A percentile compares a stretch with the other conserved stretches of the same genome.
These are phyloP conservation scores for Corydoras sp. DNA, from an alignment of 2,113 vertebrate genomes.

Conservation along the genomic window DNA sequence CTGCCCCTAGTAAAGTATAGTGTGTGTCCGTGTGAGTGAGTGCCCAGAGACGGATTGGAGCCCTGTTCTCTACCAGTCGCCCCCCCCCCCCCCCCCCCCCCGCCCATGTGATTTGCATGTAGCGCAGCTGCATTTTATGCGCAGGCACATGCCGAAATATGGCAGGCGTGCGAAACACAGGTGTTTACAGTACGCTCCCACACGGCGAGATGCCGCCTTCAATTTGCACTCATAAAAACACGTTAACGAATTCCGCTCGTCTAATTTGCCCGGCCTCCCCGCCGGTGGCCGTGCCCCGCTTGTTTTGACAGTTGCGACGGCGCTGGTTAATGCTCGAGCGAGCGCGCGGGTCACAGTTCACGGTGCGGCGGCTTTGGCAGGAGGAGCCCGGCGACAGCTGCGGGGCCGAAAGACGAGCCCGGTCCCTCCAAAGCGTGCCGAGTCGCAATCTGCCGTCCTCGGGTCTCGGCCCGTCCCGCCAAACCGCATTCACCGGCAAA, in stretches of 20 bases:
- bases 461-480: constrained; percentile 29
- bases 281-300: constrained; percentile 30
- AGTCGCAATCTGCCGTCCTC: constrained; percentile 41
- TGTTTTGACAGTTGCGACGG: constrained; percentile 44
- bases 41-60: too few relatives aligned
- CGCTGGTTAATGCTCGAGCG: constrained; percentile 40
- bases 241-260: constrained; percentile 28
- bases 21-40: too few relatives aligned
- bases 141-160: background rate
- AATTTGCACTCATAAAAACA: constrained; percentile 25
- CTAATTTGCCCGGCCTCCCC: constrained; percentile 37
- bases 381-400: constrained; percentile 51
- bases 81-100: too few relatives aligned
- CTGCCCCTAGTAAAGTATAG: too few relatives aligned
- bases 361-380: constrained; percentile 46
- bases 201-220: constrained; percentile 11
- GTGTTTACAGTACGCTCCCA: constrained; percentile 11
- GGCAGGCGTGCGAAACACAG: background rate
- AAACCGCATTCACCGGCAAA: constrained; percentile 43
- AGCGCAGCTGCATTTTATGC: background rate
- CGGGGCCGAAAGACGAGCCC: constrained; percentile 44
- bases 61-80: too few relatives aligned
- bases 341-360: constrained; percentile 48
- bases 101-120: too few relatives aligned
- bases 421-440: constrained; percentile 35